Percentiles rank a stretch among this genome's conserved stretches.
Conservation (phyloP, 2,113 vertebrate species). For the Pterocles orientalis region DNA sequence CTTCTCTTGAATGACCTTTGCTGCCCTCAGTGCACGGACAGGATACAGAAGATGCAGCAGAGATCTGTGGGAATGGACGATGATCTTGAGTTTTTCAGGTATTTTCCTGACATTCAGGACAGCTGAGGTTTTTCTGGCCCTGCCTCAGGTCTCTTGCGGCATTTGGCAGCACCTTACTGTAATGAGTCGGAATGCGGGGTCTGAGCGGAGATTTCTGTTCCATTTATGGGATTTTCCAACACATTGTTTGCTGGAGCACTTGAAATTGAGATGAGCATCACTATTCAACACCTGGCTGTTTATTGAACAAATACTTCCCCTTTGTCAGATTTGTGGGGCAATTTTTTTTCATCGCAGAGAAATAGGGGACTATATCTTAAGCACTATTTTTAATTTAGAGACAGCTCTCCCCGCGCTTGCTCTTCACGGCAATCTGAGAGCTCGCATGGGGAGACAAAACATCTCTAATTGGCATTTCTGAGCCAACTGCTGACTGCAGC, state of each 20-base stretch:
- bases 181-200: too few species aligned
- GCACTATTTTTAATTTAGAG: background rate
- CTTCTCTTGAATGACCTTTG: background rate
- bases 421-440: background rate
- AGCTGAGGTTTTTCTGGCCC: background rate
- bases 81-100: background rate
- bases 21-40: background rate
- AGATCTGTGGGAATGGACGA: accelerated
- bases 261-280: background rate
- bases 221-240: background rate
- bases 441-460: background rate
- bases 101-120: background rate
- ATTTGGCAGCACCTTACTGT: accelerated
- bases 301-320: background rate
- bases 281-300: background rate
- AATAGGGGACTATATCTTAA: background rate
- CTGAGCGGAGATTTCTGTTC: background rate
- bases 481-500: slow-evolving; percentile 50
- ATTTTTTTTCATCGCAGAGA: background rate
- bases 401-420: background rate
- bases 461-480: slow-evolving; percentile 17
- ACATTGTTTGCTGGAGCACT: background rate
- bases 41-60: background rate
- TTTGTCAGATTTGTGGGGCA: background rate
- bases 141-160: background rate